Conservation (phyloP, 2,797 vertebrate species). For the Gallirallus australis region DNA sequence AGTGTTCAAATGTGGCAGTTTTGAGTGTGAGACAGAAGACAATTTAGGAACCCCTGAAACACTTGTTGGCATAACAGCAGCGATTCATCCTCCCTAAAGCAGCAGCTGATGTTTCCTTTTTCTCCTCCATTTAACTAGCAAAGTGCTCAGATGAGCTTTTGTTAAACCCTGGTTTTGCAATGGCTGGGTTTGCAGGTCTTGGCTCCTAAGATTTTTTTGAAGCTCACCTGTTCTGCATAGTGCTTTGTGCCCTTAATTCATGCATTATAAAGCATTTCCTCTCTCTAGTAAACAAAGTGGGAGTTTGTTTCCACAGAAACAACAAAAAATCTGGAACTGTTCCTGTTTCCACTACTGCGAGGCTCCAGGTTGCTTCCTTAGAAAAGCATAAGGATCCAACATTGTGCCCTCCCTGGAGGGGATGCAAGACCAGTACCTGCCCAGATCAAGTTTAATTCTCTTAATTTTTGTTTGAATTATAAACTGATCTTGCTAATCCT, state of each 20-base stretch:
- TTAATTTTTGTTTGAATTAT: neutral
- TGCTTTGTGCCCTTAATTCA: neutral
- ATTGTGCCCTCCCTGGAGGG: neutral
- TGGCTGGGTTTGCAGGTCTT: neutral
- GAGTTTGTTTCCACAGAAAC: slow-evolving; percentile 59
- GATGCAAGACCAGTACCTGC: neutral
- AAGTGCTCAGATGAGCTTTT: neutral
- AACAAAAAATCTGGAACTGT: slow-evolving; percentile 7
- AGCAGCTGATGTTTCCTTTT: slow-evolving; percentile 18
- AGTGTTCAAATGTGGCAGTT: slow-evolving; percentile 61
- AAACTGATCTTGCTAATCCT: neutral
- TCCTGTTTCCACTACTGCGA: neutral
- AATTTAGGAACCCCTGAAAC: slow-evolving; percentile 64
- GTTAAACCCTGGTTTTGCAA: neutral
- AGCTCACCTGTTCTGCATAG: neutral
- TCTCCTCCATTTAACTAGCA: slow-evolving; percentile 26
- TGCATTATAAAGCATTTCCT: slow-evolving; percentile 26
- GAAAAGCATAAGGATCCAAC: neutral
- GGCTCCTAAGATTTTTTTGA: neutral
- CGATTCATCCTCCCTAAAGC: slow-evolving; percentile 29
- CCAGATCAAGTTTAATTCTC: neutral
- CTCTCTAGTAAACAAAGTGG: slow-evolving; percentile 14
- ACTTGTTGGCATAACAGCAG: slow-evolving; percentile 9
- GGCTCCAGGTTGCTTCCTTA: neutral
- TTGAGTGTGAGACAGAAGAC: slow-evolving; percentile 54